Percentiles rank a stretch among this genome's conserved stretches.
Conservation (phyloP, 2,797 vertebrate species). For the Nothura maculosa region DNA sequence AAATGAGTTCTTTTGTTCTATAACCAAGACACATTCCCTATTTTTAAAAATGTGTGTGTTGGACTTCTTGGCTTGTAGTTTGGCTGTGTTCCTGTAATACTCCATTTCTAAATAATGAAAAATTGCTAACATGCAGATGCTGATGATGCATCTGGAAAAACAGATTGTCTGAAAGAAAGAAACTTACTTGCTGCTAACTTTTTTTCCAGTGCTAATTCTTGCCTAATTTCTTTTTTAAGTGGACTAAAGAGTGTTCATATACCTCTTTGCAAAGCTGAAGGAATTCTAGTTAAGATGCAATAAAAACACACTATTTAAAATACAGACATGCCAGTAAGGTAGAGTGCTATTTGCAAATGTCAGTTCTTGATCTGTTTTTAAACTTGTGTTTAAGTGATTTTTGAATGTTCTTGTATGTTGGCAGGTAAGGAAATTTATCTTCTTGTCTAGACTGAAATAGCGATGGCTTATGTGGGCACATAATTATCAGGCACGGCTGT, state of each 20-base stretch:
- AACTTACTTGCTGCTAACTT: constrained; percentile 23
- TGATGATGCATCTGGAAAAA: constrained; percentile 62
- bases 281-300: constrained; percentile 39
- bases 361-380: neutral
- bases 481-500: neutral
- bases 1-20: constrained; percentile 87
- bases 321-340: neutral
- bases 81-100: constrained; percentile 44
- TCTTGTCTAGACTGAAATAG: neutral
- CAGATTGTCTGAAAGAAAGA: constrained; percentile 19
- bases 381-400: neutral
- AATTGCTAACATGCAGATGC: constrained; percentile 65
- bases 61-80: constrained; percentile 64
- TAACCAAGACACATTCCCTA: constrained; percentile 81
- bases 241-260: neutral
- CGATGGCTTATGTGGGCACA: neutral
- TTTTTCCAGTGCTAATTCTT: constrained; percentile 30
- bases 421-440: neutral
- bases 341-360: neutral
- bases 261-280: constrained; percentile 27
- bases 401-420: neutral
- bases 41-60: constrained; percentile 64
- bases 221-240: neutral
- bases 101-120: constrained; percentile 65
- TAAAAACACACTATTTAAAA: neutral